Percentiles rank a stretch among this genome's conserved stretches.
Evolutionary conservation across 2,888 invertebrate genomes (phyloP).

Genomic region (Sericinus montela): DNA sequence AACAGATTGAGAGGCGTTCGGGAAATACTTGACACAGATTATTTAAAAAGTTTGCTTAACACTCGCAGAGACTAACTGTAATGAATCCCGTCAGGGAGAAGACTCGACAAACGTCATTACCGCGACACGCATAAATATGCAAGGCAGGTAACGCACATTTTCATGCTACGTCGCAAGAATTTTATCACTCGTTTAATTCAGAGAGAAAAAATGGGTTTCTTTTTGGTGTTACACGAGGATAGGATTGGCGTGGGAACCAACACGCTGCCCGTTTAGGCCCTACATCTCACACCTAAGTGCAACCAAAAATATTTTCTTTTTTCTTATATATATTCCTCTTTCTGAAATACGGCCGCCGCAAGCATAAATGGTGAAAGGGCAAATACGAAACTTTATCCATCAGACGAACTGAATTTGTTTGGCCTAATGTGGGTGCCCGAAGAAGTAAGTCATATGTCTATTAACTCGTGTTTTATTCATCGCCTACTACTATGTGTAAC

Average conservation of each 20-base stretch:
- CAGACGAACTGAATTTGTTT: constrained; percentile 59
- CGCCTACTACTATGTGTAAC: constrained; percentile 31
- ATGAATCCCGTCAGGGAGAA: constrained; percentile 58
- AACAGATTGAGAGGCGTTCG: constrained; percentile 56
- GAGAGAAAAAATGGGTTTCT: constrained; percentile 72
- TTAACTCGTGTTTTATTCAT: constrained; percentile 70
- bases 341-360: constrained; percentile 56
- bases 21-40: constrained; percentile 66
- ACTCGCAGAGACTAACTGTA: constrained; percentile 55
- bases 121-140: constrained; percentile 76
- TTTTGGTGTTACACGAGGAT: constrained; percentile 67
- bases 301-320: constrained; percentile 65
- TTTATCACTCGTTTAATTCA: constrained; percentile 78
- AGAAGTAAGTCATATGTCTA: constrained; percentile 53
- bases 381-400: constrained; percentile 67
- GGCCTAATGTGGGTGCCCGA: constrained; percentile 64
- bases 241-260: constrained; percentile 69
- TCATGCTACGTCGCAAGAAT: constrained; percentile 79
- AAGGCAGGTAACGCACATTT: constrained; percentile 79
- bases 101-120: constrained; percentile 76
- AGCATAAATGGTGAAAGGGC: constrained; percentile 51
- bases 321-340: constrained; percentile 72
- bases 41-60: constrained; percentile 60
- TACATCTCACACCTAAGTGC: constrained; percentile 65
- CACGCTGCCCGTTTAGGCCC: constrained; percentile 50